Base-by-base conservation (phyloP, 2,113 vertebrate genomes). In the Aphyosemion australe region DNA sequence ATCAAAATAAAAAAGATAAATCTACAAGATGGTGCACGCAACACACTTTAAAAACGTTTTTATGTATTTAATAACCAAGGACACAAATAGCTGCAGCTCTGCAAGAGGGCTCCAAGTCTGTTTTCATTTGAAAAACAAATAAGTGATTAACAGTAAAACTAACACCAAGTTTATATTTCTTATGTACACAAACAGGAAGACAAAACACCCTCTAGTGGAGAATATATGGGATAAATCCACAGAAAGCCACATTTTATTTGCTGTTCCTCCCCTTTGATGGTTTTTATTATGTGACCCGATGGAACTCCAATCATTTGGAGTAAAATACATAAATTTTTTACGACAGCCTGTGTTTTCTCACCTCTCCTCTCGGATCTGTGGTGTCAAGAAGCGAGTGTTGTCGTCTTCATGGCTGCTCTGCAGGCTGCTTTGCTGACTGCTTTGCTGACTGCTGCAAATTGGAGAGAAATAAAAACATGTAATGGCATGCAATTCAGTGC, bases 391-490 rank as follows among this genome's bases (percentile, higher is more conserved):
- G 6, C 95, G 93, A 43, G 83, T 84, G 0, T 76, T 64, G 54
- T 97, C 96, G 5, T 98, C 97, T 0, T 98, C 96, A 3, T 96
- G 95, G 92, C 95, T 98, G 82, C 95, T 96, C 80, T 95, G 96
- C 82, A 93, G 95, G 85, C 95, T 97, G 82, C 94, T 96, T 69
- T 95, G 95, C 37, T 83, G 87, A 14, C 88, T 89, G 84, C 88
- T 89, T 34, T 84, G 86, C 68, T 82, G 86, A 48, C 86, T 90
- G 84, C 84, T 90, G 78, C 71, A 52, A 8, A 18, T 15, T 48
- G 59, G 14, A 70, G 32, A 55, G 12, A 69, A 69, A 63, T 46
- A 14, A 56, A 8, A 46, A 13, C 11, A 47, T 42, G 48, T 31
- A 62, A 10, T 26, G 19, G 10, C 4, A 63, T 41, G 6, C 16